A percentile compares a stretch with the other conserved stretches of the same genome.
Evolutionary conservation across 2,113 vertebrate species (phyloP).

Genomic region (Nanorana parkeri): DNA sequence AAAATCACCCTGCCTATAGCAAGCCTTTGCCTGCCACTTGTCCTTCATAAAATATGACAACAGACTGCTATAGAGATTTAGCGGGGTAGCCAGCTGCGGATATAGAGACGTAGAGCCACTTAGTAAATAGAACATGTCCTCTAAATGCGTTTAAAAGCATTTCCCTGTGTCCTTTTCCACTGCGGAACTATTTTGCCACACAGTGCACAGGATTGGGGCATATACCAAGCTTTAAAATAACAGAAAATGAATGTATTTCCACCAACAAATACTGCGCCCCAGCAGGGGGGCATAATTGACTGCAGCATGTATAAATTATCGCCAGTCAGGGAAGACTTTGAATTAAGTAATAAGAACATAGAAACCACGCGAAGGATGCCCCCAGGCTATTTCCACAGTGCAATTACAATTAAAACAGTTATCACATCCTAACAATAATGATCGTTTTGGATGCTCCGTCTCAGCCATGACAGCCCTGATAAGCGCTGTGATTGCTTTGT

Average conservation of each 20-base stretch:
- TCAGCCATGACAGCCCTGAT: constrained; percentile 11
- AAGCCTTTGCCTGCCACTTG: too few relatives aligned
- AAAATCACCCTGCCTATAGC: too few relatives aligned
- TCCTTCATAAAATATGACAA: too few relatives aligned
- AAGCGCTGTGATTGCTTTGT: constrained; percentile 22
- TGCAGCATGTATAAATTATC: constrained; percentile 4
- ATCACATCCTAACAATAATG: constrained; percentile 1
- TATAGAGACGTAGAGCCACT: too few relatives aligned
- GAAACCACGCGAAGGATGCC: background rate
- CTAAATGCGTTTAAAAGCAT: too few relatives aligned
- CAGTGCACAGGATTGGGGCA: background rate
- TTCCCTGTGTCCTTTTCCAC: too few relatives aligned
- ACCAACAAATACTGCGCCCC: background rate
- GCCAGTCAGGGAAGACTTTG: background rate
- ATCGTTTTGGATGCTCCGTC: background rate
- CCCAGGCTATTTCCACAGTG: background rate
- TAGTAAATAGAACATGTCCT: too few relatives aligned
- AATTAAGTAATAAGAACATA: constrained; percentile 16
- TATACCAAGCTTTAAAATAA: background rate
- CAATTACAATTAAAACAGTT: constrained; percentile 36
- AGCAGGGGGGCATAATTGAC: background rate
- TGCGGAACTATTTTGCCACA: background rate
- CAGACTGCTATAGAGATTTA: too few relatives aligned
- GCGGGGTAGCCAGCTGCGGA: too few relatives aligned
- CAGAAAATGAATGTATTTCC: background rate